Evolutionary conservation across 2,797 vertebrate genomes (phyloP).

Genomic region (Chelon labrosus): DNA sequence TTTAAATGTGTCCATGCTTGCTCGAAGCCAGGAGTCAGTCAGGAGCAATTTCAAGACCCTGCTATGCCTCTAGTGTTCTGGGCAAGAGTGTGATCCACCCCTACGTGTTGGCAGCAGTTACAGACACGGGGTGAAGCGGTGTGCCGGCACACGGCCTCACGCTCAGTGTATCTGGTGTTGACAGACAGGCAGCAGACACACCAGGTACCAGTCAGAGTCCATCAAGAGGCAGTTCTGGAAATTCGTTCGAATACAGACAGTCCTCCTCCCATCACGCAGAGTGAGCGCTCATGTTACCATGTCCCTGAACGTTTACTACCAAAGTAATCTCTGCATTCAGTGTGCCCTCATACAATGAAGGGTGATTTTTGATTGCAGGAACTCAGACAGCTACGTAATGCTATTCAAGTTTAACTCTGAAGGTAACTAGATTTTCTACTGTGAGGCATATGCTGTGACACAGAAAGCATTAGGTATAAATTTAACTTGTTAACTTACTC

Average conservation of each 20-base stretch:
- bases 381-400: neutral
- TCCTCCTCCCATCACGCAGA: slow-evolving; percentile 36
- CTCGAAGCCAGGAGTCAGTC: slow-evolving; percentile 62
- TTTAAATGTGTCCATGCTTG: slow-evolving; percentile 60
- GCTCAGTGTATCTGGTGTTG: slow-evolving; percentile 75
- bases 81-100: slow-evolving; percentile 61
- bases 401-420: neutral
- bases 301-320: slow-evolving; percentile 15
- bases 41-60: slow-evolving; percentile 57
- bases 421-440: neutral
- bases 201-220: slow-evolving; percentile 76
- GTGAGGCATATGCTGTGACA: neutral
- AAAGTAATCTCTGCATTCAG: neutral
- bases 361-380: too few relatives aligned
- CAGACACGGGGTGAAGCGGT: slow-evolving; percentile 50
- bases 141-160: slow-evolving; percentile 59
- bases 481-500: too few relatives aligned
- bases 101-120: slow-evolving; percentile 67
- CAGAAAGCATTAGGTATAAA: too few relatives aligned
- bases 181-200: slow-evolving; percentile 79
- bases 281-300: slow-evolving; percentile 24
- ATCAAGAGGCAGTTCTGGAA: slow-evolving; percentile 70
- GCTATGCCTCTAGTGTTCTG: slow-evolving; percentile 54
- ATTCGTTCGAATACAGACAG: slow-evolving; percentile 56
- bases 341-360: neutral